Evolutionary conservation across 1,140 invertebrate species (phyloP).

Genomic region (Laupala kohalensis): DNA sequence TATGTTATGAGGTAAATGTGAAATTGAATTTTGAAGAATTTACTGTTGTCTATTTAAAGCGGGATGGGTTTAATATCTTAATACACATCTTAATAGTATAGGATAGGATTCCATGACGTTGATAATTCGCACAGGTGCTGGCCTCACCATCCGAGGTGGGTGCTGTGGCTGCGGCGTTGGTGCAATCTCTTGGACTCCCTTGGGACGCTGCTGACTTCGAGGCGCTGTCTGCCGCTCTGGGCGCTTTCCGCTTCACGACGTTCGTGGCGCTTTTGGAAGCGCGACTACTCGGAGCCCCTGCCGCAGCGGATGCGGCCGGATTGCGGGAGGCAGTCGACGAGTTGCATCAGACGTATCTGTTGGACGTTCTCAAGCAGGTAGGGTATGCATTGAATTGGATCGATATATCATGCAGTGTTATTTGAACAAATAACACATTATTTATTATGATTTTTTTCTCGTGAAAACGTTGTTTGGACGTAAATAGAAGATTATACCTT

Average conservation of each 20-base stretch:
- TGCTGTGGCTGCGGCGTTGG: conserved; percentile 46
- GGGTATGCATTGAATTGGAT: too few species aligned
- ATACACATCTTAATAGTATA: too few species aligned
- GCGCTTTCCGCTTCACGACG: conserved; percentile 44
- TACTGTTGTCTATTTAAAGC: too few species aligned
- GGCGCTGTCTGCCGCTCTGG: conserved; percentile 44
- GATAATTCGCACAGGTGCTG: conserved; percentile 41
- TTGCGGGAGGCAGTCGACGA: conserved; percentile 58
- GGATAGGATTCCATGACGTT: too few species aligned
- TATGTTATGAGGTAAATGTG: too few species aligned
- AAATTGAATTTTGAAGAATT: too few species aligned
- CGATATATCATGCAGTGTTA: too few species aligned
- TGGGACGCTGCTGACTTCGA: conserved; percentile 55
- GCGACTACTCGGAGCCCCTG: conserved; percentile 41
- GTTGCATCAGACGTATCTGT: conserved; percentile 60
- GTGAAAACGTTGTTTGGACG: too few species aligned
- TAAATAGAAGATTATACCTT: too few species aligned
- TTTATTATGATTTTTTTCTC: too few species aligned
- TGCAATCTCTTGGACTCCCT: conserved; percentile 43
- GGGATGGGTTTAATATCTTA: too few species aligned
- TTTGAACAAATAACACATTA: too few species aligned
- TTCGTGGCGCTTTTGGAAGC: conserved; percentile 60
- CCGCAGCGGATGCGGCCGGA: conserved; percentile 41
- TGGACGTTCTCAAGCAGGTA: conserved; percentile 72
- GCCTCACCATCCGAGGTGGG: conserved; percentile 51